Evolutionary conservation across 2,797 vertebrate genomes (phyloP), one percentile per base, ranked within the genome.

Genomic region (Sparidentex hasta): DNA sequence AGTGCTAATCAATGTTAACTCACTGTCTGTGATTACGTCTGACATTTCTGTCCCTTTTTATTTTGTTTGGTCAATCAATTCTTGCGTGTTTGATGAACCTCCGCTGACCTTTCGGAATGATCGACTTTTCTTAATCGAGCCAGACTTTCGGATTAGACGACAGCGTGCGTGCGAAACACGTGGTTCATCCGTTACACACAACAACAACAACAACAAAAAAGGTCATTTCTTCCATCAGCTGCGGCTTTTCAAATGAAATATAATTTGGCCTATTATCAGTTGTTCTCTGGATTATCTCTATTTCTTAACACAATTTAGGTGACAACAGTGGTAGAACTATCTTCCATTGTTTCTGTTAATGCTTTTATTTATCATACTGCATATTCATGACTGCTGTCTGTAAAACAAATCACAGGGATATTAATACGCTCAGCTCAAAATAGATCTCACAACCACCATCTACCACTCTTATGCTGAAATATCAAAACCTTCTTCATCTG

Each of bases 1-100:
- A 90, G 80, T 68, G 77, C 81, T 65, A 81, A 91, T 94, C 93
- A 89, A 81, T 91, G 23, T 59, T 13, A 56, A 61, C 80, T 69
- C 65, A 59, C 7, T 63, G 69, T 65, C 72, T 79, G 20, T 66
- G 69, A 69, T 64, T 23, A 21, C 27, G 8, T 69, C 48, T 41
- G 38, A 71, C 2, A 44, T 12, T 17, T 20, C n/a, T 41, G 17
- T 27, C 8, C 29, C 13, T 65, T 46, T 46, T 52, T 41, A 2
- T 18, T 11, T 8, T 65, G 14, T 72, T 54, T 9, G 18, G 27
- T 48, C n/a, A 57, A 21, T 55, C n/a, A 27, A 3, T 63, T 33
- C 50, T 61, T 63, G 13, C 62, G 17, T 44, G 11, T 23, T 58
- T 66, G 2, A 18, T 54, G 1, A 69, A 1, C 25, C 18, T 41